These are phyloP conservation scores for Lerema accius DNA, from an alignment of 1,140 invertebrate genomes.

Conservation along the genomic window DNA sequence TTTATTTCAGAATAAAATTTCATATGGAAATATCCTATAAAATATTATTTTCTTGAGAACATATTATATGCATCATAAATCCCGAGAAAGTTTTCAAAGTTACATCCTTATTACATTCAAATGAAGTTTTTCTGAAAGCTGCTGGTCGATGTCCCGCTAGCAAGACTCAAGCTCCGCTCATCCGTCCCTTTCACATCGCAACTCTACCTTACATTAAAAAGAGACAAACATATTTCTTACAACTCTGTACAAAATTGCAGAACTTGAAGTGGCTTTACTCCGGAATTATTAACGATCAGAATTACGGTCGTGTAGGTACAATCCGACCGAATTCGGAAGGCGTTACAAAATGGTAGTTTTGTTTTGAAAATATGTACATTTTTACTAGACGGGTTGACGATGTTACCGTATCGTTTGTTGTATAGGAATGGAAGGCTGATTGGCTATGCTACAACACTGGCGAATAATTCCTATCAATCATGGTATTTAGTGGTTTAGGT, in stretches of 20 bases:
- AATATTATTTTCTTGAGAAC: too few relatives aligned
- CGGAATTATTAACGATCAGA: constrained; percentile 72
- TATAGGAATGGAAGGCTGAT: constrained; percentile 52
- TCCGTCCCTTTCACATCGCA: constrained; percentile 54
- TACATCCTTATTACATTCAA: constrained; percentile 52
- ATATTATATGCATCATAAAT: too few relatives aligned
- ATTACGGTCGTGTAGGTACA: constrained; percentile 69
- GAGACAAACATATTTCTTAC: constrained; percentile 51
- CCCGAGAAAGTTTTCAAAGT: constrained; percentile 48
- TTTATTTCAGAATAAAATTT: too few relatives aligned
- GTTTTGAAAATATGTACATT: constrained; percentile 45
- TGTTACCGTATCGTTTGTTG: constrained; percentile 46
- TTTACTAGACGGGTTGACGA: constrained; percentile 51
- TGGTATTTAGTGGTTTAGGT: constrained; percentile 29
- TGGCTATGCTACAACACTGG: constrained; percentile 49
- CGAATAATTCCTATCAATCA: constrained; percentile 46
- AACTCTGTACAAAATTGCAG: constrained; percentile 60
- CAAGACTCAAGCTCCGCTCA: constrained; percentile 60
- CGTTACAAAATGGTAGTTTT: constrained; percentile 38
- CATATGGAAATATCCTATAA: too few relatives aligned
- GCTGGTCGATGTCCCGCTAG: constrained; percentile 82
- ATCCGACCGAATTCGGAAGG: constrained; percentile 63
- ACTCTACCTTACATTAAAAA: constrained; percentile 46
- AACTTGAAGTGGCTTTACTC: constrained; percentile 74
- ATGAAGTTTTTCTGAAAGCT: constrained; percentile 79